Base-by-base conservation (phyloP, 2,888 invertebrate species). In the Drosophila monieri region DNA sequence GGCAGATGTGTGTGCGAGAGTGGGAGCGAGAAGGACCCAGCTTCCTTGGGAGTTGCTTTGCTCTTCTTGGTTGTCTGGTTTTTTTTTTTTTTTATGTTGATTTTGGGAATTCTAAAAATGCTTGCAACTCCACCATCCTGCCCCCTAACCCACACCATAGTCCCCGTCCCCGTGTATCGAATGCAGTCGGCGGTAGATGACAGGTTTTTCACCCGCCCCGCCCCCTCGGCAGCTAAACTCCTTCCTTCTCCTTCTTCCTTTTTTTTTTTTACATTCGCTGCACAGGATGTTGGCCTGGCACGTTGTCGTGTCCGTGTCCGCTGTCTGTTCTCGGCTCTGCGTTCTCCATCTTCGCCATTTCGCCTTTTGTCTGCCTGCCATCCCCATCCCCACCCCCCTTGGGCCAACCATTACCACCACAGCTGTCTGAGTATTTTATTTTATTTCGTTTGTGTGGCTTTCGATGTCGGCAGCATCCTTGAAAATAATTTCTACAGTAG, bases 101-200 rank as follows among this genome's bases (percentile, higher is more conserved):
- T 83, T 81, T 81, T 73, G 69, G 80, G 84, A 83, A 85, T 81
- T 85, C 78, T 72, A 83, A 81, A 85, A 77, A 81, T 81, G 76
- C 80, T 61, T 59, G 73, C 58, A 51, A 23, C 41, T 43, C 46
- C 69, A 54, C 46, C 69, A 54, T 54, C 73, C 43, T 46, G 58
- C 62, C 71, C 67, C 67, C 74, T 77, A 60, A 48, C 53, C 43
- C 18, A 18, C 43, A 14, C 30, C 43, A 2, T 21, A 2, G 61
- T 57, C 67, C n/a, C n/a, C n/a, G n/a, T n/a, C n/a, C n/a, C n/a
- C 60, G 49, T 4, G 61, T 61, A 73, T 73, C 65, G 65, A 65
- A 68, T 73, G 66, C 73, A 73, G 59, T 69, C 44, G 48, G 53
- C 58, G 66, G 69, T 73, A 76, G 81, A 81, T 76, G 81, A 76